Conservation (phyloP, 2,888 invertebrate genomes). For the Punctoribates punctum region DNA sequence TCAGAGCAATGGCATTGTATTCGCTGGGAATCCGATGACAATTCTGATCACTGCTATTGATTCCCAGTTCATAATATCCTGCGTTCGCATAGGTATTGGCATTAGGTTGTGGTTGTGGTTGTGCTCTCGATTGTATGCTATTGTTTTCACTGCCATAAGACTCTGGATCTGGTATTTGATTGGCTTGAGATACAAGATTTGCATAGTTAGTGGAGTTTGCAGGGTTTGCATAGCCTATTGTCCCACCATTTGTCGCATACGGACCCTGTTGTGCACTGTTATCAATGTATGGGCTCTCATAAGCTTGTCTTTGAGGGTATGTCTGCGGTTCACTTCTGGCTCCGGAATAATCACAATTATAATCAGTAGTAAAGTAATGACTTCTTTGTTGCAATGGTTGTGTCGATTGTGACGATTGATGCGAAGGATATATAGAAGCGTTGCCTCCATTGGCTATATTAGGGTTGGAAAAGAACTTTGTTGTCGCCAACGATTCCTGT, state of each 20-base stretch:
- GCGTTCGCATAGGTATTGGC: neutral
- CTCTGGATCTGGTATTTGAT: neutral
- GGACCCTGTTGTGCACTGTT: constrained; percentile 26
- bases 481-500: constrained; percentile 26
- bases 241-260: constrained; percentile 27
- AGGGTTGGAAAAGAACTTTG: constrained; percentile 17
- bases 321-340: constrained; percentile 26
- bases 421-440: neutral
- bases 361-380: constrained; percentile 29
- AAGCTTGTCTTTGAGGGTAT: constrained; percentile 14
- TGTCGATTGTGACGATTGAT: neutral
- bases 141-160: constrained; percentile 17
- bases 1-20: constrained; percentile 39
- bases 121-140: neutral
- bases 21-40: constrained; percentile 40
- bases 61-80: constrained; percentile 12
- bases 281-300: constrained; percentile 28
- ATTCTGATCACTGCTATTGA: constrained; percentile 12
- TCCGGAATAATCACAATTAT: constrained; percentile 30
- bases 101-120: neutral
- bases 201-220: neutral
- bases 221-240: constrained; percentile 32
- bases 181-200: neutral
- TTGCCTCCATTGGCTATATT: constrained; percentile 14
- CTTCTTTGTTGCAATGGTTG: constrained; percentile 8